phyloP scores from a whole-genome alignment of 2,888 invertebrate genomes.

The Macrosoma leucophasiata region DNA sequence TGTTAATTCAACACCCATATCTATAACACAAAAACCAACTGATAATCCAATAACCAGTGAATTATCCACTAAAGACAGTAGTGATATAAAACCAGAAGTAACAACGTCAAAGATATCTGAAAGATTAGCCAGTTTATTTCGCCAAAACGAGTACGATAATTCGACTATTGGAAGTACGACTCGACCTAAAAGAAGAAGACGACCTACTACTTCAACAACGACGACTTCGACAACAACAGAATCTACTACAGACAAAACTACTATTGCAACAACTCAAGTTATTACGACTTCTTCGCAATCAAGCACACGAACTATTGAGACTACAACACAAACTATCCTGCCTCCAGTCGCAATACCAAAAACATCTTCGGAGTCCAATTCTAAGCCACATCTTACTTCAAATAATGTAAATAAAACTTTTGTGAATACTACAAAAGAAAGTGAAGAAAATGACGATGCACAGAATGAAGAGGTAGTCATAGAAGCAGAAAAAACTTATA shows the following conservation, averaged over 20 bases:
- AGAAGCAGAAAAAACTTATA: slow-evolving; percentile 76
- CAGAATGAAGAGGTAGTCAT: slow-evolving; percentile 72
- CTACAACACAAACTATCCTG: slow-evolving; percentile 34
- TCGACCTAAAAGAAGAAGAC: slow-evolving; percentile 51
- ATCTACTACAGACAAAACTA: slow-evolving; percentile 4
- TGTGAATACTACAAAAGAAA: slow-evolving; percentile 37
- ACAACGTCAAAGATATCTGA: slow-evolving; percentile 46
- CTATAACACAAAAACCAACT: slow-evolving; percentile 33
- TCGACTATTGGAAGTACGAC: slow-evolving; percentile 39
- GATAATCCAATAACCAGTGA: slow-evolving; percentile 50
- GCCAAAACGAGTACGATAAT: slow-evolving; percentile 42
- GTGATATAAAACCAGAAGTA: slow-evolving; percentile 32
- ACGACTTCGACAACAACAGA: slow-evolving; percentile 39
- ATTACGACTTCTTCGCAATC: slow-evolving; percentile 27
- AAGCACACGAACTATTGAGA: slow-evolving; percentile 12
- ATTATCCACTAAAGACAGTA: slow-evolving; percentile 29
- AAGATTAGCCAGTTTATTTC: slow-evolving; percentile 43
- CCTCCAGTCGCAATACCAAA: slow-evolving; percentile 60
- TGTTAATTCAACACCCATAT: slow-evolving; percentile 30
- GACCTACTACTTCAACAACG: slow-evolving; percentile 65
- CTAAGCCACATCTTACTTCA: slow-evolving; percentile 36
- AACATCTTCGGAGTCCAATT: slow-evolving; percentile 58
- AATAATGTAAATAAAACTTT: slow-evolving; percentile 31
- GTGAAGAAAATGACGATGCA: slow-evolving; percentile 35
- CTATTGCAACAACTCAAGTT: slow-evolving; percentile 26